Evolutionary conservation across 1,140 invertebrate species (phyloP), one percentile per base, ranked within the genome.

Genomic region (Philopotamus ludificatus): DNA sequence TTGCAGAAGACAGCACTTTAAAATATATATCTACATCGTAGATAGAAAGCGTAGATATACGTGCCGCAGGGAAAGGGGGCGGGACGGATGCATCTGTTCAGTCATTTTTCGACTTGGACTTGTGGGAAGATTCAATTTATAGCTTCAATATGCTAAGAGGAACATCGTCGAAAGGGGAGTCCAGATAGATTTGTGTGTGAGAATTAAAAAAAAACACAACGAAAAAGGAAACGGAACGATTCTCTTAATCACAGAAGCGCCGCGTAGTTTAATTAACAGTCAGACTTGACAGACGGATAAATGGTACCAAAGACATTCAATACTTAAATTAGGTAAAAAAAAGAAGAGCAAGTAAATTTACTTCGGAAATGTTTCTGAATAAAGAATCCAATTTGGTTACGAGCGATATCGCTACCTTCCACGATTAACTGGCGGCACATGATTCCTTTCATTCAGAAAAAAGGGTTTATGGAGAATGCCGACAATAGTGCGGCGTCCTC

Each of bases 121-220:
- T 15, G 25, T 34, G 57, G 28, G 57, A 42, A 60, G 41, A 47
- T 60, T 60, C 57, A 60, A 60, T 60, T 60, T 60, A 60, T 60
- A 41, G 57, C 57, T 41, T 60, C 21, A 10, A 39, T 41, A 16
- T 47, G 28, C 9, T n/a, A n/a, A n/a, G n/a, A n/a, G n/a, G n/a
- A n/a, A n/a, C n/a, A 60, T 10, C 23, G 50, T 12, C n/a, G n/a
- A 26, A 53, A 20, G 50, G 23, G 23, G 21, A 15, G 9, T 22
- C 50, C 50, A 21, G 20, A 16, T 26, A 25, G 50, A 53, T 53
- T 18, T 22, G 15, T 16, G 50, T 21, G 23, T 53, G 50, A n/a
- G 50, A 34, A 34, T 34, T 4, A 12, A 53, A 25, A 53, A 53
- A 53, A 49, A 53, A 53, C 28, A 34, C 28, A 34, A 34, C 12